These are phyloP conservation scores for Panorpa germanica DNA, from an alignment of 2,888 invertebrate genomes.

Conservation along the genomic window DNA sequence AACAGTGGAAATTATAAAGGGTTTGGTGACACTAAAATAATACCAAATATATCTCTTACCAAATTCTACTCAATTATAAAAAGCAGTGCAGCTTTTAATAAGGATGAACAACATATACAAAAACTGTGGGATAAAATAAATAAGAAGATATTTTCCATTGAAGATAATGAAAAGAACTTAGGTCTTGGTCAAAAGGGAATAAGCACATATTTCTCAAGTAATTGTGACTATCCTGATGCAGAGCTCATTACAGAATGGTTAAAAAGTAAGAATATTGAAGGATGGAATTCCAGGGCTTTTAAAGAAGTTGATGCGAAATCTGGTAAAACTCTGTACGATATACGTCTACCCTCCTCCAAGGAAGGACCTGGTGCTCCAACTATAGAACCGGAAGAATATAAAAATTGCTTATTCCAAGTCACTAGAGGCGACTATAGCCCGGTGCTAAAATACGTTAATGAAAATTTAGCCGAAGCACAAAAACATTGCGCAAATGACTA, in stretches of 20 bases:
- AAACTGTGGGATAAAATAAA: conserved; percentile 42
- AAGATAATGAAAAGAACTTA: conserved; percentile 49
- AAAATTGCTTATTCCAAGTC: conserved; percentile 46
- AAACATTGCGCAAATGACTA: conserved; percentile 55
- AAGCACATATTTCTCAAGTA: conserved; percentile 84
- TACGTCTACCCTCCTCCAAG: conserved; percentile 52
- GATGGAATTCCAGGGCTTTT: conserved; percentile 76
- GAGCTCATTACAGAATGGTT: conserved; percentile 60
- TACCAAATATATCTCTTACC: conserved; percentile 58
- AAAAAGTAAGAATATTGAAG: conserved; percentile 59
- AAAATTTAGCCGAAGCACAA: conserved; percentile 50
- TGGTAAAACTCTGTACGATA: conserved; percentile 40
- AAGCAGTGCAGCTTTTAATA: conserved; percentile 43
- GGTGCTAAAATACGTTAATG: conserved; percentile 46
- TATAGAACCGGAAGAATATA: conserved; percentile 37
- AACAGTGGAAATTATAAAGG: conserved; percentile 91
- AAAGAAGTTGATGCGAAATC: conserved; percentile 46
- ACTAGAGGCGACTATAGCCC: conserved; percentile 66
- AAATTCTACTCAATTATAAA: conserved; percentile 56
- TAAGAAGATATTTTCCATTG: conserved; percentile 43
- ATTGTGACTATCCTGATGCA: conserved; percentile 65
- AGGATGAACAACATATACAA: conserved; percentile 36
- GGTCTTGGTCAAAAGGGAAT: conserved; percentile 65
- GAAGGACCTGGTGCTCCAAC: conserved; percentile 35
- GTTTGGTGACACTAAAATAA: conserved; percentile 90